These are phyloP conservation scores for Leptobrachium leishanense DNA, from an alignment of 2,113 vertebrate genomes.

Conservation along the genomic window DNA sequence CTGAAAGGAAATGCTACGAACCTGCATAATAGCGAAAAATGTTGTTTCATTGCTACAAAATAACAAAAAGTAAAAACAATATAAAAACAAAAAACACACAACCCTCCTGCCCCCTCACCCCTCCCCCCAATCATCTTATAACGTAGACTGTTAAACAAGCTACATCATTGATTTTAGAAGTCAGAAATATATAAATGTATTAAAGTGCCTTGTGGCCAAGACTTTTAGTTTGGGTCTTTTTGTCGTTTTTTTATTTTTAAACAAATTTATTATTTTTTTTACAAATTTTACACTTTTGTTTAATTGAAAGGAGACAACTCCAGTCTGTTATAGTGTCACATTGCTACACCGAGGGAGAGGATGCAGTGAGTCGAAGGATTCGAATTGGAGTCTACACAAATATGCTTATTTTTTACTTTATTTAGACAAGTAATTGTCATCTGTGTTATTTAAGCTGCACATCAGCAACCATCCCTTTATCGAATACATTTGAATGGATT, in stretches of 20 bases:
- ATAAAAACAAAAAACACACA: background rate
- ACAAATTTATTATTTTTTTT: slow-evolving; percentile 37
- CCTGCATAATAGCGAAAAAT: slow-evolving; percentile 39
- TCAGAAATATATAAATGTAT: background rate
- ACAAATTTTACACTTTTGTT: too few relatives aligned
- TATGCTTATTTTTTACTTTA: too few relatives aligned
- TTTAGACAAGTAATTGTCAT: too few relatives aligned
- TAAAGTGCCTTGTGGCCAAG: slow-evolving; percentile 50
- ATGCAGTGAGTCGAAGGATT: too few relatives aligned
- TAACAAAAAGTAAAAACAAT: slow-evolving; percentile 7
- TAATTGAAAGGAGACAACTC: too few relatives aligned
- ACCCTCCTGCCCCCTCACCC: too few relatives aligned
- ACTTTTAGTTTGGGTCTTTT: background rate
- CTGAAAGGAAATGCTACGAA: slow-evolving; percentile 28
- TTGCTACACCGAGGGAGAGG: too few relatives aligned
- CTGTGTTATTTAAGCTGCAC: too few relatives aligned
- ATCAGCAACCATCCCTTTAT: too few relatives aligned
- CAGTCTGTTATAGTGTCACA: too few relatives aligned
- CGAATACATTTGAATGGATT: too few relatives aligned
- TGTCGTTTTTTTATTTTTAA: slow-evolving; percentile 30
- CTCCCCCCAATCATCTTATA: slow-evolving; percentile 22
- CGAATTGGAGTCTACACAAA: too few relatives aligned
- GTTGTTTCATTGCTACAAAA: slow-evolving; percentile 51
- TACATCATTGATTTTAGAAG: slow-evolving; percentile 43
- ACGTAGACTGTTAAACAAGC: slow-evolving; percentile 62